phyloP scores from a whole-genome alignment of 1,140 invertebrate genomes.

The Sitophilus oryzae region DNA sequence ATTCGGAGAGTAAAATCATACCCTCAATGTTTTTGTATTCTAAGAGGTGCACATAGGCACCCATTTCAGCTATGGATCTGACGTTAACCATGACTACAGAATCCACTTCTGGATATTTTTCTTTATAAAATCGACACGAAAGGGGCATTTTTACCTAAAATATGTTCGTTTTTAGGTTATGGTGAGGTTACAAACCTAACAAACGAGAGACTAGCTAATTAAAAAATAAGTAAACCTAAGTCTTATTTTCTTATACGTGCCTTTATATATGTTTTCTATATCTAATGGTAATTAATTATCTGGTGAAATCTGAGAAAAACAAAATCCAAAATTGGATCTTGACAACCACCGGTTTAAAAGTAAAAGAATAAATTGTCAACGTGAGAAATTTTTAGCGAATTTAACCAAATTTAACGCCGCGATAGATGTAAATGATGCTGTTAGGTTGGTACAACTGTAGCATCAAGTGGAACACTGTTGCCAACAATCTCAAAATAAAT shows the following conservation, averaged over 20 bases:
- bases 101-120: conserved; percentile 97
- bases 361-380: neutral
- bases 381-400: too few species aligned
- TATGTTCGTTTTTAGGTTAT: conserved; percentile 14
- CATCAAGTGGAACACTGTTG: too few species aligned
- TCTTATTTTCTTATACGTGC: too few species aligned
- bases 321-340: neutral
- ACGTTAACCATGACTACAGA: conserved; percentile 99
- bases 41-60: conserved; percentile 94
- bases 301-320: neutral
- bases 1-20: conserved; percentile 91
- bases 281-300: too few species aligned
- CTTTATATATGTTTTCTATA: too few species aligned
- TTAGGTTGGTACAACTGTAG: too few species aligned
- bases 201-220: too few species aligned
- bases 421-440: too few species aligned
- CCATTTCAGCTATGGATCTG: conserved; percentile 97
- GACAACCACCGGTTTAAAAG: neutral
- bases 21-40: conserved; percentile 99
- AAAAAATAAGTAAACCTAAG: too few species aligned
- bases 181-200: conserved; percentile 9
- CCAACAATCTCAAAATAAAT: too few species aligned
- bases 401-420: too few species aligned
- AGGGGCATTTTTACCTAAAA: conserved; percentile 71
- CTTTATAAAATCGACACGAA: conserved; percentile 95